Conservation (phyloP, 1,140 invertebrate genomes). For the Zelostemma sp. region DNA sequence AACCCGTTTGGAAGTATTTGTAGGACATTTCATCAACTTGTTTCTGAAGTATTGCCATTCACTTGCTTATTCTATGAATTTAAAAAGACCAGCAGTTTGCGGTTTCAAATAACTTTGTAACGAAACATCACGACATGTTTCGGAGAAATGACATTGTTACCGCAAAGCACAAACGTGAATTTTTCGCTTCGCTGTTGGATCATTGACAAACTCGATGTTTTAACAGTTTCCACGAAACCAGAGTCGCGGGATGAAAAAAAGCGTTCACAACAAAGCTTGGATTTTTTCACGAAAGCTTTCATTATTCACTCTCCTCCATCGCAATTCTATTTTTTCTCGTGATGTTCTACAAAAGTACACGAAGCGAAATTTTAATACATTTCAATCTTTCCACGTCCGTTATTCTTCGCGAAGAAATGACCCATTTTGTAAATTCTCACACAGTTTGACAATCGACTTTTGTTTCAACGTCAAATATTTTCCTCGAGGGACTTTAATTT, state of each 20-base stretch:
- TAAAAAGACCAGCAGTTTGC: background rate
- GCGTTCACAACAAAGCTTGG: background rate
- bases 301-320: background rate
- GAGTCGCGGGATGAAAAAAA: background rate
- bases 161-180: background rate
- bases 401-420: background rate
- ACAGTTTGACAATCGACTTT: too few relatives aligned
- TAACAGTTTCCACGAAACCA: background rate
- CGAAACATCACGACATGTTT: background rate
- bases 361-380: background rate
- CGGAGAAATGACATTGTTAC: background rate
- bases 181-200: background rate
- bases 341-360: background rate
- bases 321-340: background rate
- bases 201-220: conserved; percentile 3
- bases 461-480: too few relatives aligned
- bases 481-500: too few relatives aligned
- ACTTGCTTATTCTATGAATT: conserved; percentile 1
- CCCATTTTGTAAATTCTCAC: background rate
- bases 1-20: background rate
- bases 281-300: background rate
- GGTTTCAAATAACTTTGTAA: background rate
- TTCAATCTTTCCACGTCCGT: background rate
- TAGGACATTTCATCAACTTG: too few relatives aligned
- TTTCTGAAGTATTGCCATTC: too few relatives aligned